Conservation (phyloP, 2,113 vertebrate genomes). For the Ploceus nigricollis region DNA sequence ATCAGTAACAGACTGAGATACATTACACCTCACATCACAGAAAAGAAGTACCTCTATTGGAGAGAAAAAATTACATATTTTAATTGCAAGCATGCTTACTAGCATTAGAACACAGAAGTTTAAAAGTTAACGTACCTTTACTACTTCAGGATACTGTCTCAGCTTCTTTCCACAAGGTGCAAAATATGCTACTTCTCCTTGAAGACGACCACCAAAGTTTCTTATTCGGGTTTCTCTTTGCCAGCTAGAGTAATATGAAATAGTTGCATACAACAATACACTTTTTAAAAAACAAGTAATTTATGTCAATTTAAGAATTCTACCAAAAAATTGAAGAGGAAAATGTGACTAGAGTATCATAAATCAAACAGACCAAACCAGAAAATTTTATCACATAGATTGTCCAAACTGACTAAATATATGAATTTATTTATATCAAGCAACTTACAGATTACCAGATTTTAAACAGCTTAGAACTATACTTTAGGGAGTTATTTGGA, state of each 20-base stretch:
- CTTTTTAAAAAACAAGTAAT: not conserved
- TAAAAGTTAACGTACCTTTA: constrained; percentile 81
- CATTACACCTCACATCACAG: constrained; percentile 43
- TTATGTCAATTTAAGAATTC: not conserved
- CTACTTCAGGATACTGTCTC: constrained; percentile 91
- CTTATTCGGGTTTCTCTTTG: constrained; percentile 91
- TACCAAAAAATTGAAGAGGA: not conserved
- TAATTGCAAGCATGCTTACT: constrained; percentile 18
- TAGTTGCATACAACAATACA: constrained; percentile 25
- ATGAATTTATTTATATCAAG: not conserved
- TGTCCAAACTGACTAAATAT: not conserved
- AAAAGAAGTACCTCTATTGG: constrained; percentile 50
- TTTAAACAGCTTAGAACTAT: not conserved
- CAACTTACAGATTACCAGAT: not conserved
- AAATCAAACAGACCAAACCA: not conserved
- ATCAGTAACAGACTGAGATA: constrained; percentile 43
- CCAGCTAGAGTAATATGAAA: constrained; percentile 81
- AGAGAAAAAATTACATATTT: constrained; percentile 15
- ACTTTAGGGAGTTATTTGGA: not conserved
- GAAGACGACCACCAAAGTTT: constrained; percentile 84
- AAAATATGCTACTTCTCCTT: constrained; percentile 92
- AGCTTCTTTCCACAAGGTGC: constrained; percentile 95
- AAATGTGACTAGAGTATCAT: not conserved
- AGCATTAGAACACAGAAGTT: not conserved
- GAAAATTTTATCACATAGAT: not conserved